Evolutionary conservation across 2,113 vertebrate genomes (phyloP).

Genomic region (Antechinus stuartii): DNA sequence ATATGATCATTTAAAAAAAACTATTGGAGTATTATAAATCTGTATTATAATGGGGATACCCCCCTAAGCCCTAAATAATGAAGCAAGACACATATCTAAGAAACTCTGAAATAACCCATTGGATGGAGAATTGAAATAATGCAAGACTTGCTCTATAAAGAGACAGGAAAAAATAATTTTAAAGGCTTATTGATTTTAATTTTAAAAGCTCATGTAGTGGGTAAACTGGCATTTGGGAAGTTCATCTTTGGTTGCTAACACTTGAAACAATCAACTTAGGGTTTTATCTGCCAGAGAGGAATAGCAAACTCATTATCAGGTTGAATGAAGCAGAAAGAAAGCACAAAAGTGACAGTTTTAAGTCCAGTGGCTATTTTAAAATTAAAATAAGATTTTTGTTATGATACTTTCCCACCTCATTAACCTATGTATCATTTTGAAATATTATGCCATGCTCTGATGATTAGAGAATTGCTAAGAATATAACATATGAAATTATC

Average conservation of each 20-base stretch:
- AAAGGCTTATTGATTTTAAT: conserved; percentile 33
- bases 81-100: background rate
- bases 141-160: conserved; percentile 2
- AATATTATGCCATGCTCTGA: conserved; percentile 78
- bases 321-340: conserved; percentile 54
- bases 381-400: conserved; percentile 66
- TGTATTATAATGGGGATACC: background rate
- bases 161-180: conserved; percentile 20
- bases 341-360: conserved; percentile 15
- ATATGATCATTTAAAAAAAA: conserved; percentile 36
- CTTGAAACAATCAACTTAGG: background rate
- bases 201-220: conserved; percentile 27
- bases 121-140: background rate
- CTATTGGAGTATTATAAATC: background rate
- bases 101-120: conserved; percentile 24
- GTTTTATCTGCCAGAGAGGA: conserved; percentile 15
- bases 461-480: conserved; percentile 77
- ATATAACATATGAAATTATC: conserved; percentile 67
- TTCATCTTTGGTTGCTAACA: conserved; percentile 46
- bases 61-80: background rate
- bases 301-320: background rate
- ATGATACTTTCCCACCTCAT: conserved; percentile 70
- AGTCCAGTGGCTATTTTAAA: conserved; percentile 58
- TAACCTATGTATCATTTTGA: conserved; percentile 64
- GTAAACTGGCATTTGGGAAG: conserved; percentile 44